Evolutionary conservation across 2,113 vertebrate genomes (phyloP).

Genomic region (Desmodus rotundus): DNA sequence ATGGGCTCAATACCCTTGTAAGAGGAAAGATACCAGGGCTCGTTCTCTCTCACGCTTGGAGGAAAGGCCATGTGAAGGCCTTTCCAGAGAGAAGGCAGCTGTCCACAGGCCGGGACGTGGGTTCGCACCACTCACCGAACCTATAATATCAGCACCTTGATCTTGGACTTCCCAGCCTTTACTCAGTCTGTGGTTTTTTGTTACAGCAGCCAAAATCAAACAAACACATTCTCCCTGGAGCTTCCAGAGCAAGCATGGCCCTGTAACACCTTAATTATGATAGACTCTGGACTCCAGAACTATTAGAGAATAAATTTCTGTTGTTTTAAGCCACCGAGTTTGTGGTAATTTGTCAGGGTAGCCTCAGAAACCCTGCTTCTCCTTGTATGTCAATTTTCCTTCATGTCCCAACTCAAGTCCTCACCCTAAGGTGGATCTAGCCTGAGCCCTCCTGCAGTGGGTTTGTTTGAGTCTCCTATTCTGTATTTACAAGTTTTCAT

Average conservation of each 20-base stretch:
- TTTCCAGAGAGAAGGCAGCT: neutral
- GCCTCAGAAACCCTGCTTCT: neutral
- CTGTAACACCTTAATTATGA: neutral
- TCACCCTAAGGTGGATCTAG: neutral
- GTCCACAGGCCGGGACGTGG: neutral
- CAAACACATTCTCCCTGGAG: neutral
- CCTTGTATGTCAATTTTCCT: neutral
- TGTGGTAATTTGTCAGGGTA: neutral
- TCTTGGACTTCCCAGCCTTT: neutral
- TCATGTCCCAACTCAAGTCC: neutral
- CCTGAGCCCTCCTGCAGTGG: neutral
- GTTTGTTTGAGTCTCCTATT: neutral
- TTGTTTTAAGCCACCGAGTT: neutral
- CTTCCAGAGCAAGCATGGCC: neutral
- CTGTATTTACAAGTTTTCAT: neutral
- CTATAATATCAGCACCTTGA: too few species aligned
- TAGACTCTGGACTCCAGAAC: neutral
- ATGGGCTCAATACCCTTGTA: neutral
- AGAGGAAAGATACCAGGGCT: neutral
- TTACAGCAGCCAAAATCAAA: neutral
- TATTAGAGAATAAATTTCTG: neutral
- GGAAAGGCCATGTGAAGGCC: neutral
- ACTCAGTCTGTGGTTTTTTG: neutral
- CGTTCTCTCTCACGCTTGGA: neutral
- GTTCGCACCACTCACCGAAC: neutral